Percentiles rank a stretch among this genome's conserved stretches.
Evolutionary conservation across 1,140 invertebrate genomes (phyloP).

Genomic region (Drosophila quadrilineata): DNA sequence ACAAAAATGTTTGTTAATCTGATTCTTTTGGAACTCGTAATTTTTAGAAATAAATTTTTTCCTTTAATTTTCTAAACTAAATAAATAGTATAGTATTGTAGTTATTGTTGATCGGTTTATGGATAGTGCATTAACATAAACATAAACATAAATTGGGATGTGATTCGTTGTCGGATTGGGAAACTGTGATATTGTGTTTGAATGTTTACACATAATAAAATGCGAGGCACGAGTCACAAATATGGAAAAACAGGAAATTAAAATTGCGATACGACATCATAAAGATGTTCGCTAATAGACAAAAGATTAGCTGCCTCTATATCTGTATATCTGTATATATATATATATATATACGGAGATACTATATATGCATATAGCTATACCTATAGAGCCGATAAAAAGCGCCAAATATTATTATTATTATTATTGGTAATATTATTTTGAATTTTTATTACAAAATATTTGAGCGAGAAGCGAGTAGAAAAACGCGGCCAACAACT

Average conservation of each 20-base stretch:
- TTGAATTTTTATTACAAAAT: slow-evolving; percentile 43
- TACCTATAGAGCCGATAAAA: slow-evolving; percentile 41
- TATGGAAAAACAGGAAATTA: slow-evolving; percentile 73
- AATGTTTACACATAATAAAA: slow-evolving; percentile 61
- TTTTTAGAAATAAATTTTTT: no score
- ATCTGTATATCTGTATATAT: background rate
- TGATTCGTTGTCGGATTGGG: no score
- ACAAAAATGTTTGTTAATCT: no score
- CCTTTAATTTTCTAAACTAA: no score
- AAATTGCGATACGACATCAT: slow-evolving; percentile 30
- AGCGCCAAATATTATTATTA: slow-evolving; percentile 58
- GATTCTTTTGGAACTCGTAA: no score
- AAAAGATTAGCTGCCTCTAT: background rate
- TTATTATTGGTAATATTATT: slow-evolving; percentile 60
- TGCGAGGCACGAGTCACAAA: slow-evolving; percentile 39
- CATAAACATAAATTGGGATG: slow-evolving; percentile 19
- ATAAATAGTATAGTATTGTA: no score
- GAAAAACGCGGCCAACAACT: slow-evolving; percentile 19
- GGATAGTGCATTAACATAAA: no score
- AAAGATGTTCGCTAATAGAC: slow-evolving; percentile 3
- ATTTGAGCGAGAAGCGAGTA: slow-evolving; percentile 19
- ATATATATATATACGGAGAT: background rate
- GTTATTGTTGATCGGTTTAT: no score
- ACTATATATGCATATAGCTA: background rate
- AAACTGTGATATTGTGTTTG: slow-evolving; percentile 15